Percentiles rank a stretch among this genome's conserved stretches.
phyloP scores from a whole-genome alignment of 2,797 vertebrate genomes.

The Danio tinwini region DNA sequence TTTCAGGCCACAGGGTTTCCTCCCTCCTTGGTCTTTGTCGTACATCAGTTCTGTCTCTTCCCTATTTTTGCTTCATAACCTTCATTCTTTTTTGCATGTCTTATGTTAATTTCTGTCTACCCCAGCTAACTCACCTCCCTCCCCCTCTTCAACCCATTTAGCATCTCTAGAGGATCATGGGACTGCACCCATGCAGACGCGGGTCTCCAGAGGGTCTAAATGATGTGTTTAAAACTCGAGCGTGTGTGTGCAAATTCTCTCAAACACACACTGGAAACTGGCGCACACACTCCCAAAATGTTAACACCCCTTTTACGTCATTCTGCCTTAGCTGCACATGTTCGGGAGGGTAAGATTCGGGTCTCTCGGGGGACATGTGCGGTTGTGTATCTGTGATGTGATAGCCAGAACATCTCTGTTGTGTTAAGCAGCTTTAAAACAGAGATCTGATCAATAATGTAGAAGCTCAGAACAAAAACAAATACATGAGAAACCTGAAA shows the following conservation, averaged over 20 bases:
- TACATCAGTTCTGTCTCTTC: constrained; percentile 13
- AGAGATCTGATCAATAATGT: constrained; percentile 49
- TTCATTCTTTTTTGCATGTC: constrained; percentile 1
- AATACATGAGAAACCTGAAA: constrained; percentile 42
- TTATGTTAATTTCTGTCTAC: constrained; percentile 13
- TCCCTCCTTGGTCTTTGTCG: constrained; percentile 28
- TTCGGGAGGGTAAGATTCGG: not conserved
- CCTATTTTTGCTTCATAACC: constrained; percentile 26
- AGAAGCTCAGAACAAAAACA: constrained; percentile 54
- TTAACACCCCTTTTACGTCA: constrained; percentile 21
- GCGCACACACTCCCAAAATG: not conserved
- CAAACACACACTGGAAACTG: constrained; percentile 21
- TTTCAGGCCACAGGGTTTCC: constrained; percentile 44
- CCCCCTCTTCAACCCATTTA: constrained; percentile 26
- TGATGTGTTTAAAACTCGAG: constrained; percentile 44
- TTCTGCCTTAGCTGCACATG: constrained; percentile 30
- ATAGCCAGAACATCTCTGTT: constrained; percentile 40
- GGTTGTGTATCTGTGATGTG: constrained; percentile 26
- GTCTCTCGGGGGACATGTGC: constrained; percentile 11
- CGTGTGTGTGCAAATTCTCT: constrained; percentile 35
- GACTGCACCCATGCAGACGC: constrained; percentile 12
- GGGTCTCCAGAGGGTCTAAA: constrained; percentile 44
- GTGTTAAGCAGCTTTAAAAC: constrained; percentile 32
- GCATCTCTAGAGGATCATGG: constrained; percentile 26
- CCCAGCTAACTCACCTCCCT: constrained; percentile 1